These are phyloP conservation scores for Tragelaphus buxtoni DNA, from an alignment of 2,113 vertebrate species.

Conservation along the genomic window DNA sequence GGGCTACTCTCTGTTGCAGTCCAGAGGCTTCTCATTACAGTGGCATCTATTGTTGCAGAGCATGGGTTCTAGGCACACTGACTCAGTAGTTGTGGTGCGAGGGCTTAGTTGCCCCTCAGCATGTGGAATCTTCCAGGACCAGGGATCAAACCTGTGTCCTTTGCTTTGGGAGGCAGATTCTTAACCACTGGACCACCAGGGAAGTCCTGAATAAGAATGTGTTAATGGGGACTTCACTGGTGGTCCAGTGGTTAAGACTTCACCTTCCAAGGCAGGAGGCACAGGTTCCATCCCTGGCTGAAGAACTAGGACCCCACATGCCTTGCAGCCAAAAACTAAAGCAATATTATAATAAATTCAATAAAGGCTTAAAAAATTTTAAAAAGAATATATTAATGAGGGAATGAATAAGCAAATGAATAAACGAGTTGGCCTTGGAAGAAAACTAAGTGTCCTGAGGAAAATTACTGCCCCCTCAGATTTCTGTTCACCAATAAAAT, in stretches of 20 bases:
- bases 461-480: background rate
- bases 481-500: background rate
- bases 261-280: background rate
- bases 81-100: background rate
- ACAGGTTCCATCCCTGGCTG: background rate
- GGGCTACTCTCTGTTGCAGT: background rate
- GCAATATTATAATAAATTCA: background rate
- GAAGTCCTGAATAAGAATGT: background rate
- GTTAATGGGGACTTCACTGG: background rate
- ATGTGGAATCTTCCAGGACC: background rate
- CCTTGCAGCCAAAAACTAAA: background rate
- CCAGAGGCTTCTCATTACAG: background rate
- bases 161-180: background rate
- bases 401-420: background rate
- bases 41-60: fast-evolving
- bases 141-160: background rate
- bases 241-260: background rate
- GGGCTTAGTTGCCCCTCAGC: background rate
- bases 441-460: background rate
- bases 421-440: background rate
- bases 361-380: background rate
- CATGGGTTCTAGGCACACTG: background rate
- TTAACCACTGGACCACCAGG: too few species aligned
- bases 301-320: background rate
- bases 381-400: background rate